Percentiles rank a stretch among this genome's conserved stretches.
These are phyloP conservation scores for Hemistola chrysoprasaria DNA, from an alignment of 2,888 invertebrate genomes.

Conservation along the genomic window DNA sequence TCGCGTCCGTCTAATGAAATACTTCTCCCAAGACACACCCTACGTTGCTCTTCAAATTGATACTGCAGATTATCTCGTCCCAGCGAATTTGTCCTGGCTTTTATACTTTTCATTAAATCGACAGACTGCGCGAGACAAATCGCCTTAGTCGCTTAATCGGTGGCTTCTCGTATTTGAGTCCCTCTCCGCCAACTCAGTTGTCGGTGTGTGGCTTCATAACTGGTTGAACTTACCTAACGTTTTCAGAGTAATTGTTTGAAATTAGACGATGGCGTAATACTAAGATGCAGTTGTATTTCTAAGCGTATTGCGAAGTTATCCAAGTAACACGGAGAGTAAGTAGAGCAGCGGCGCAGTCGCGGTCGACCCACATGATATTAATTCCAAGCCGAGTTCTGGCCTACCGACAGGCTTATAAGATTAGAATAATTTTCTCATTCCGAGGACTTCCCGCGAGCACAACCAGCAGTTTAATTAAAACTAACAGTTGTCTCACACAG, in stretches of 20 bases:
- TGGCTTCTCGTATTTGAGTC: constrained; percentile 25
- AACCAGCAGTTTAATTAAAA: constrained; percentile 82
- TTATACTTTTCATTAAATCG: constrained; percentile 74
- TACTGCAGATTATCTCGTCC: constrained; percentile 71
- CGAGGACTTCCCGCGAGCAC: constrained; percentile 71
- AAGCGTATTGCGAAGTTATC: too few relatives aligned
- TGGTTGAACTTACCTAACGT: too few relatives aligned
- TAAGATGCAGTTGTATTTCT: too few relatives aligned
- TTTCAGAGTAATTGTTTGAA: too few relatives aligned
- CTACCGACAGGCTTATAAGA: constrained; percentile 77
- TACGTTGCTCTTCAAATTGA: constrained; percentile 66
- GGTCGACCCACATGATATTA: constrained; percentile 64
- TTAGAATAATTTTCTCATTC: constrained; percentile 81
- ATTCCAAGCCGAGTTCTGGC: constrained; percentile 66
- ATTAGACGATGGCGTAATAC: too few relatives aligned
- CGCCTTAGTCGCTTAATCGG: constrained; percentile 47
- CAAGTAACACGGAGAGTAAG: background rate
- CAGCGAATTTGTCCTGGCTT: constrained; percentile 57
- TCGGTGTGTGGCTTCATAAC: too few relatives aligned
- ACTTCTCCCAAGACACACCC: constrained; percentile 63
- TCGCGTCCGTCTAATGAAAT: constrained; percentile 61
- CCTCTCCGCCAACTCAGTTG: constrained; percentile 8
- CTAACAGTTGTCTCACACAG: constrained; percentile 82
- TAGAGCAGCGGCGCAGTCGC: constrained; percentile 28
- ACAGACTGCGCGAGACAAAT: constrained; percentile 54